Percentiles rank a stretch among this genome's conserved stretches.
These are phyloP conservation scores for Sinotaia quadrata DNA, from an alignment of 2,888 invertebrate genomes.

Conservation along the genomic window DNA sequence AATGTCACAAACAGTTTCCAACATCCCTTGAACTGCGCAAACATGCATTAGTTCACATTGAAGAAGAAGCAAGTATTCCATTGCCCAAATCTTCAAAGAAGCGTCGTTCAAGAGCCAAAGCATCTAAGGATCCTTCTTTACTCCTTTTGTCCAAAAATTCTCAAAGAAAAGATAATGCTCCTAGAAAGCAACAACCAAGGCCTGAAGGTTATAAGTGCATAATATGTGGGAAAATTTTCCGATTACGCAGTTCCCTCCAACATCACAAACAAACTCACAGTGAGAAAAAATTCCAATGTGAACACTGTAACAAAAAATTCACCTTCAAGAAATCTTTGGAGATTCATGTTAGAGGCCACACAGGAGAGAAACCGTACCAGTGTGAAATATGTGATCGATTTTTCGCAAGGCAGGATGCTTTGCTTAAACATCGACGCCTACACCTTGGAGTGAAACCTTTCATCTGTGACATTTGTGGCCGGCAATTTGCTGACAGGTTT, in stretches of 20 bases:
- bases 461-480: conserved; percentile 24
- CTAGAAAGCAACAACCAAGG: background rate
- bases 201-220: background rate
- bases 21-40: conserved; percentile 19
- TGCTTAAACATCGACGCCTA: conserved; percentile 17
- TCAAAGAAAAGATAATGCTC: background rate
- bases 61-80: background rate
- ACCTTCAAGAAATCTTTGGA: conserved; percentile 25
- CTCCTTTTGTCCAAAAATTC: background rate
- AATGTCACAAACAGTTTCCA: conserved; percentile 18
- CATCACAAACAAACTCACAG: conserved; percentile 17
- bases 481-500: conserved; percentile 23
- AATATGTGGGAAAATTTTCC: conserved; percentile 15
- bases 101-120: background rate
- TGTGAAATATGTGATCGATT: conserved; percentile 11
- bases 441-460: conserved; percentile 24
- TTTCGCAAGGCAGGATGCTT: conserved; percentile 18
- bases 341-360: conserved; percentile 17
- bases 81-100: background rate
- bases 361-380: conserved; percentile 25
- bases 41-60: conserved; percentile 16
- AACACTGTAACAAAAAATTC: conserved; percentile 14
- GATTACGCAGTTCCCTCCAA: conserved; percentile 2
- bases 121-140: background rate
- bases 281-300: conserved; percentile 13